Evolutionary conservation across 2,888 invertebrate species (phyloP).

Genomic region (Nematopogon swammerdamellus): DNA sequence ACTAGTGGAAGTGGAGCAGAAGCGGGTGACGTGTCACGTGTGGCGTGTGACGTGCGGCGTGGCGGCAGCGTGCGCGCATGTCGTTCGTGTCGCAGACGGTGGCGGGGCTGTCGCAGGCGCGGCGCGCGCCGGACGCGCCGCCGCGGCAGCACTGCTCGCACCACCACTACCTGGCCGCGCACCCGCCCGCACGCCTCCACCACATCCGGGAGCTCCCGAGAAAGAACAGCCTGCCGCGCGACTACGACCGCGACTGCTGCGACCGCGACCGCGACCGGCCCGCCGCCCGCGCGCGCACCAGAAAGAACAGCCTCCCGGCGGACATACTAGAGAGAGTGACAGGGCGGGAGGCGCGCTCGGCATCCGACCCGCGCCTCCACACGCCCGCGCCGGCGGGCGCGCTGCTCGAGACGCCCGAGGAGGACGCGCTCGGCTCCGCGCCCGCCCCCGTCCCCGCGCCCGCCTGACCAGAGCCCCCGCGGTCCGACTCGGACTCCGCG

Average conservation of each 20-base stretch:
- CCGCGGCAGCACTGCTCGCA: conserved; percentile 49
- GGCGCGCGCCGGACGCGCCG: conserved; percentile 34
- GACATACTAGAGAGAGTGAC: conserved; percentile 36
- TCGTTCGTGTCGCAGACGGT: conserved; percentile 58
- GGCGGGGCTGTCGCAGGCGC: conserved; percentile 45
- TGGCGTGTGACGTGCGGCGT: not conserved
- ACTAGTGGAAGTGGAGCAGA: too few relatives aligned
- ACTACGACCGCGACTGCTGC: not conserved
- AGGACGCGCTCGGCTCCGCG: not conserved
- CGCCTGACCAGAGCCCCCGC: not conserved
- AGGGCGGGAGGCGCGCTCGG: conserved; percentile 24
- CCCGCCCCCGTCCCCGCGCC: too few relatives aligned
- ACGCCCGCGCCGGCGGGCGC: not conserved
- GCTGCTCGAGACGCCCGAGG: not conserved
- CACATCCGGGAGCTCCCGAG: conserved; percentile 31
- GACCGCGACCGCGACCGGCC: conserved; percentile 50
- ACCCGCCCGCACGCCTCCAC: conserved; percentile 18
- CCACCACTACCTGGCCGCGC: conserved; percentile 21
- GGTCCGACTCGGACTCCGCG: not conserved
- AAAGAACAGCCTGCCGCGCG: conserved; percentile 42
- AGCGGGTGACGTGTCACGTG: too few relatives aligned
- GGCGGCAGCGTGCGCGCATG: conserved; percentile 23
- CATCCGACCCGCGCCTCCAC: conserved; percentile 18
- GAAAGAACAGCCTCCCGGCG: conserved; percentile 47
- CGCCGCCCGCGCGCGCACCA: conserved; percentile 32